These are phyloP conservation scores for Cynocephalus volans DNA, from an alignment of 2,113 vertebrate genomes.

Conservation along the genomic window DNA sequence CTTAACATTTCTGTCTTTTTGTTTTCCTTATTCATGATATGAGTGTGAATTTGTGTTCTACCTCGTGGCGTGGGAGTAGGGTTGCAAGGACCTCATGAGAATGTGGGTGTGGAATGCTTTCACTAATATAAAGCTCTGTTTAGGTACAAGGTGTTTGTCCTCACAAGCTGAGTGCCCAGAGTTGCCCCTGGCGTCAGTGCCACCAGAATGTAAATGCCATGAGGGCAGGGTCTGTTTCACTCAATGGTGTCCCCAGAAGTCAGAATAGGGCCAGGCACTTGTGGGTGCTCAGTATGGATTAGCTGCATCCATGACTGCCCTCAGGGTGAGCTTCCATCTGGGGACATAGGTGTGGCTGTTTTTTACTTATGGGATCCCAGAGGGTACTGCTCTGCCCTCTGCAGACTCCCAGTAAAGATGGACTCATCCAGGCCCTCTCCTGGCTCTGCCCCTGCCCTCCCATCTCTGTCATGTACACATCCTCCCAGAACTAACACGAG, in stretches of 20 bases:
- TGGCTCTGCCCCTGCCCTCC: not conserved
- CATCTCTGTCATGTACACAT: not conserved
- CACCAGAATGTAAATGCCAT: not conserved
- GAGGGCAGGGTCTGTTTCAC: not conserved
- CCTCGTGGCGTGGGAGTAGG: not conserved
- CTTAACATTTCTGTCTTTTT: not conserved
- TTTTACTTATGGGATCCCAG: not conserved
- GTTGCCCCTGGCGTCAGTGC: not conserved
- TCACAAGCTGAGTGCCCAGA: not conserved
- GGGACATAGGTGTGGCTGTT: not conserved
- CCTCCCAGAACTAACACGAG: not conserved
- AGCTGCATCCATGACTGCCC: not conserved
- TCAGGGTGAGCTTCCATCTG: not conserved
- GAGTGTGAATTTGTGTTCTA: not conserved
- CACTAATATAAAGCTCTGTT: not conserved
- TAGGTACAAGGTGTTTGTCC: not conserved
- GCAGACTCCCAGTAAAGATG: not conserved
- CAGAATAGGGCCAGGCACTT: not conserved
- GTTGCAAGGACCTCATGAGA: not conserved
- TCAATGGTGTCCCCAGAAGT: not conserved
- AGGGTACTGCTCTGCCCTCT: not conserved
- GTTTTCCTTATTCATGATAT: not conserved
- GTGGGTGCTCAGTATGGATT: not conserved
- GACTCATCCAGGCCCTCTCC: not conserved
- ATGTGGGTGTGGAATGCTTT: not conserved